Conservation (phyloP, 1,140 invertebrate species). For the Papilio xuthus region DNA sequence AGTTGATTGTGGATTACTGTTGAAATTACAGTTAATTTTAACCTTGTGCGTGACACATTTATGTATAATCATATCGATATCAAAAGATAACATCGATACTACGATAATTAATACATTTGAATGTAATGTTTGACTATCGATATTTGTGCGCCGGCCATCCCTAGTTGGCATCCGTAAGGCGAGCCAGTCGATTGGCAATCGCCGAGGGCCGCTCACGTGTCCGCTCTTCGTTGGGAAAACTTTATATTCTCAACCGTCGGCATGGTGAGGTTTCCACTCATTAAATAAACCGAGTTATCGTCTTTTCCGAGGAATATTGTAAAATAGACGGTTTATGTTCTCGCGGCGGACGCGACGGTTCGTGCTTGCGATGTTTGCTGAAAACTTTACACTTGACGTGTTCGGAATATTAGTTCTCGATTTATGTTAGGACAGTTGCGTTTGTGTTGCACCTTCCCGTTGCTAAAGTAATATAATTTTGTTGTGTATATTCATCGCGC, state of each 20-base stretch:
- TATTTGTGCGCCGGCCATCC: slow-evolving; percentile 13
- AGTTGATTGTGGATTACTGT: background rate
- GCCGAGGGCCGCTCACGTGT: slow-evolving; percentile 10
- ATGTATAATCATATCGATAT: slow-evolving; percentile 7
- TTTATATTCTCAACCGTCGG: slow-evolving; percentile 40
- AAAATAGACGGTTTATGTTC: slow-evolving; percentile 59
- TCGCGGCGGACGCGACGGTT: slow-evolving; percentile 44
- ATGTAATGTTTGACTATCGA: background rate
- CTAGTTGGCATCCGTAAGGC: slow-evolving; percentile 18
- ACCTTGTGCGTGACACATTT: background rate
- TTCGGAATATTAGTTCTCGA: slow-evolving; percentile 35
- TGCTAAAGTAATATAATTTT: slow-evolving; percentile 8
- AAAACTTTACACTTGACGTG: slow-evolving; percentile 44
- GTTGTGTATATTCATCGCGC: background rate
- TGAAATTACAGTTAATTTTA: background rate
- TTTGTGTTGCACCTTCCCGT: slow-evolving; percentile 24
- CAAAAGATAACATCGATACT: background rate
- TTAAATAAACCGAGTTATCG: slow-evolving; percentile 59
- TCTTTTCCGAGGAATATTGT: slow-evolving; percentile 43
- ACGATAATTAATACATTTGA: background rate
- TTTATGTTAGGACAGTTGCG: slow-evolving; percentile 38
- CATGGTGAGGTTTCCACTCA: slow-evolving; percentile 59
- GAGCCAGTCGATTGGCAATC: slow-evolving; percentile 20
- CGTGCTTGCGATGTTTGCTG: slow-evolving; percentile 49
- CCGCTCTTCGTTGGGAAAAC: slow-evolving; percentile 20